These are phyloP conservation scores for Cybosia mesomella DNA, from an alignment of 2,888 invertebrate species.

Conservation along the genomic window DNA sequence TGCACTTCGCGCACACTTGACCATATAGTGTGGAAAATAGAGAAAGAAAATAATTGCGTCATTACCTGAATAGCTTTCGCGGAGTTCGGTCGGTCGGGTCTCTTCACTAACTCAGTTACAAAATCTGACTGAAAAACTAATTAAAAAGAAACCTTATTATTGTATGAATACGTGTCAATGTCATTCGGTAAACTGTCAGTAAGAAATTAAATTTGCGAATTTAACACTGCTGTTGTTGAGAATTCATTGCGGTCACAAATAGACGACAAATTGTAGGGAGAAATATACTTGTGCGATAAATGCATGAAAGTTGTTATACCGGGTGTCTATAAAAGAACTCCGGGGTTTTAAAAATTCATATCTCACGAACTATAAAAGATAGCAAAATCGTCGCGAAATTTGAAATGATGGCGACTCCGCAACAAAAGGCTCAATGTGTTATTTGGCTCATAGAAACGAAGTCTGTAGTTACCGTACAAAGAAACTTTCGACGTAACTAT, in stretches of 20 bases:
- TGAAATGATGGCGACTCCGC: too few species aligned
- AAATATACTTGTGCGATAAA: background rate
- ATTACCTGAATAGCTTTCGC: conserved; percentile 72
- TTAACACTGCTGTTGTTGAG: conserved; percentile 58
- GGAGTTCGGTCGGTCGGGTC: conserved; percentile 52
- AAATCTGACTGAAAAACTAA: conserved; percentile 40
- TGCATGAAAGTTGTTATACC: too few species aligned
- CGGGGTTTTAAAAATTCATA: too few species aligned
- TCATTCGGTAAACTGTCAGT: conserved; percentile 34
- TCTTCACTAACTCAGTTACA: conserved; percentile 67
- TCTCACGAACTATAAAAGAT: too few species aligned
- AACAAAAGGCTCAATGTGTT: too few species aligned
- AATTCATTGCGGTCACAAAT: conserved; percentile 55
- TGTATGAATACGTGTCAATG: conserved; percentile 47
- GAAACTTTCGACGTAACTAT: too few species aligned
- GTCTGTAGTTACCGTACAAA: too few species aligned
- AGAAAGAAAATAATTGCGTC: conserved; percentile 73
- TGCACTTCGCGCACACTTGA: conserved; percentile 59
- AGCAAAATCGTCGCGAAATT: too few species aligned
- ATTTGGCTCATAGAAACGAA: too few species aligned
- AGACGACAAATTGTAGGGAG: conserved; percentile 5
- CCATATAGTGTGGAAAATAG: conserved; percentile 67
- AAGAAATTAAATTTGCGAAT: conserved; percentile 63
- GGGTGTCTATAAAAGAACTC: too few species aligned
- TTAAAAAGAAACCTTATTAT: conserved; percentile 50